Conservation (phyloP, 2,797 vertebrate species). For the Anguilla obscura region DNA sequence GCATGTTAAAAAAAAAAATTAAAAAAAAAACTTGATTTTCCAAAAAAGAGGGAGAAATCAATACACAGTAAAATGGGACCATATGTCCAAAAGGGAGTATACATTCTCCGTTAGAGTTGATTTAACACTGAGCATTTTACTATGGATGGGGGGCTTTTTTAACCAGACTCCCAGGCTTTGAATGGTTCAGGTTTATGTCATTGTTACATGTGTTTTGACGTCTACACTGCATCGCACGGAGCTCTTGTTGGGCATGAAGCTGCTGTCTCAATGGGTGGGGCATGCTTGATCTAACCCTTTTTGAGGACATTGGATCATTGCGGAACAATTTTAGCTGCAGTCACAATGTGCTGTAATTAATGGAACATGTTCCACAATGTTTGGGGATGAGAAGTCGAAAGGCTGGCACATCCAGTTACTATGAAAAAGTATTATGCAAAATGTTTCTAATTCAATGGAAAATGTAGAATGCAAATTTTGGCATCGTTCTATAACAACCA, state of each 20-base stretch:
- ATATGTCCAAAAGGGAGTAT: not conserved
- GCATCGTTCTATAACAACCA: not conserved
- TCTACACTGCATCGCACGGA: not conserved
- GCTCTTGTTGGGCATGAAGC: not conserved
- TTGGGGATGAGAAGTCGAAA: constrained; percentile 39
- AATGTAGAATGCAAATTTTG: not conserved
- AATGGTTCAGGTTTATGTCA: not conserved
- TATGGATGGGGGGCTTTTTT: not conserved
- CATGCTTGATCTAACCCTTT: constrained; percentile 30
- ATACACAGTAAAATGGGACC: too few relatives aligned
- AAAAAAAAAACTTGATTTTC: not conserved
- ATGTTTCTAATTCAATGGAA: constrained; percentile 20
- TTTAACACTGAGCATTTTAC: not conserved
- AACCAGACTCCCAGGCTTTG: not conserved
- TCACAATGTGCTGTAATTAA: constrained; percentile 36
- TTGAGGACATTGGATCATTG: constrained; percentile 34
- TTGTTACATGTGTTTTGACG: not conserved
- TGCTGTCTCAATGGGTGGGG: constrained; percentile 16
- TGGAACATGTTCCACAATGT: constrained; percentile 28
- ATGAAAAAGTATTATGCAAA: constrained; percentile 23
- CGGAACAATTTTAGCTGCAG: constrained; percentile 25
- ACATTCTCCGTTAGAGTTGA: not conserved
- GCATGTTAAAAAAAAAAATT: not conserved
- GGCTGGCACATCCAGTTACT: constrained; percentile 24
- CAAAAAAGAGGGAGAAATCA: not conserved